These are phyloP conservation scores for Semnornis frantzii DNA, from an alignment of 2,113 vertebrate genomes.

Conservation along the genomic window DNA sequence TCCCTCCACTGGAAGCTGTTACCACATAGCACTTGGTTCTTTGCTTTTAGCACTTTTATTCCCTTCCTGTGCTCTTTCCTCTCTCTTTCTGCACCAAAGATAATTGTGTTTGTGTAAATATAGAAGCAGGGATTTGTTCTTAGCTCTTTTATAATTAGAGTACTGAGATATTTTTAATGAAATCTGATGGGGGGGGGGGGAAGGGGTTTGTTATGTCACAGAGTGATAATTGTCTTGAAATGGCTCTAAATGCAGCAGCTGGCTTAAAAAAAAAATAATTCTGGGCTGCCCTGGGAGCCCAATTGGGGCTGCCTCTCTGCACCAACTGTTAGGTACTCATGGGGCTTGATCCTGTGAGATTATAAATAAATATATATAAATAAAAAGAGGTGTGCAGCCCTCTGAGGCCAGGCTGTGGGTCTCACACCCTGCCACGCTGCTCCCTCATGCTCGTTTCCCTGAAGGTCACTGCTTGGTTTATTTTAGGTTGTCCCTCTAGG, in stretches of 20 bases:
- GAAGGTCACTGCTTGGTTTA: background rate
- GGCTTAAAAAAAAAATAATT: background rate
- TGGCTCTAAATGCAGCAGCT: background rate
- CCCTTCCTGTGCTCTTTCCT: background rate
- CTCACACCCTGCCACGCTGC: background rate
- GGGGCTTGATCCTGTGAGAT: background rate
- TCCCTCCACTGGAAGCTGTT: background rate
- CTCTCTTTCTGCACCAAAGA: slow-evolving; percentile 55
- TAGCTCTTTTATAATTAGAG: slow-evolving; percentile 38
- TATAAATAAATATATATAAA: background rate
- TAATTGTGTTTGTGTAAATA: slow-evolving; percentile 19
- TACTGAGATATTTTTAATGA: slow-evolving; percentile 19
- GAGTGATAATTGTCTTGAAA: background rate
- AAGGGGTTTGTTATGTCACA: background rate
- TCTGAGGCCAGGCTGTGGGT: background rate
- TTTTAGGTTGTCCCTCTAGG: background rate
- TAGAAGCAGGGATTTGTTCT: background rate
- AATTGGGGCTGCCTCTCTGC: background rate
- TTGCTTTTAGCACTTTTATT: slow-evolving; percentile 21
- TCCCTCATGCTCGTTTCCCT: background rate
- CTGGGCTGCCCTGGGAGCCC: background rate
- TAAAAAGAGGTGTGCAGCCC: background rate
- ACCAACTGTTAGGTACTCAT: background rate
- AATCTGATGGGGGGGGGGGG: background rate
- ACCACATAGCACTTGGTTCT: background rate